A percentile compares a stretch with the other conserved stretches of the same genome.
Evolutionary conservation across 1,140 invertebrate genomes (phyloP).

Genomic region (Alviniconcha marisindica): DNA sequence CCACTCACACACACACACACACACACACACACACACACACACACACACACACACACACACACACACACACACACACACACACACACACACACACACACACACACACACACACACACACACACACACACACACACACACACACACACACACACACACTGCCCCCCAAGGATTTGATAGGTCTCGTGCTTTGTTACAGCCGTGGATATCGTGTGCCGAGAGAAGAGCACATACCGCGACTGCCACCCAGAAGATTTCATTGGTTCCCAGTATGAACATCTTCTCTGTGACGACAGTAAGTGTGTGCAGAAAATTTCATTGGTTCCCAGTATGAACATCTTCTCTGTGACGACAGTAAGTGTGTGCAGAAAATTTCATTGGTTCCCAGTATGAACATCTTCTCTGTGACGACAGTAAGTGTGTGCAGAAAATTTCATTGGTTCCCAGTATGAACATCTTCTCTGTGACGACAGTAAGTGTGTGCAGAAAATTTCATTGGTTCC

Average conservation of each 20-base stretch:
- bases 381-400: not conserved
- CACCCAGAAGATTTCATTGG: slow-evolving; percentile 25
- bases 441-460: too few relatives aligned
- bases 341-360: too few relatives aligned
- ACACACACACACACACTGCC: slow-evolving; percentile 8
- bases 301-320: too few relatives aligned
- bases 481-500: too few relatives aligned
- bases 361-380: too few relatives aligned
- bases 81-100: slow-evolving; percentile 14
- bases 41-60: slow-evolving; percentile 17
- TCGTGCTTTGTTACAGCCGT: slow-evolving; percentile 27
- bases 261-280: slow-evolving; percentile 14
- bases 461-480: too few relatives aligned
- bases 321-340: too few relatives aligned
- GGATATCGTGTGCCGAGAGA: slow-evolving; percentile 31
- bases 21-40: slow-evolving; percentile 13
- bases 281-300: slow-evolving; percentile 21
- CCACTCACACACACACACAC: slow-evolving; percentile 5
- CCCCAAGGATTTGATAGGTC: too few relatives aligned
- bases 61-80: slow-evolving; percentile 8
- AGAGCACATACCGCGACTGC: slow-evolving; percentile 26
- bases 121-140: slow-evolving; percentile 1
- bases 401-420: too few relatives aligned
- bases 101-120: slow-evolving; percentile 17
- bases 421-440: too few relatives aligned